These are phyloP conservation scores for Xanthia togata DNA, from an alignment of 2,888 invertebrate genomes.

Conservation along the genomic window DNA sequence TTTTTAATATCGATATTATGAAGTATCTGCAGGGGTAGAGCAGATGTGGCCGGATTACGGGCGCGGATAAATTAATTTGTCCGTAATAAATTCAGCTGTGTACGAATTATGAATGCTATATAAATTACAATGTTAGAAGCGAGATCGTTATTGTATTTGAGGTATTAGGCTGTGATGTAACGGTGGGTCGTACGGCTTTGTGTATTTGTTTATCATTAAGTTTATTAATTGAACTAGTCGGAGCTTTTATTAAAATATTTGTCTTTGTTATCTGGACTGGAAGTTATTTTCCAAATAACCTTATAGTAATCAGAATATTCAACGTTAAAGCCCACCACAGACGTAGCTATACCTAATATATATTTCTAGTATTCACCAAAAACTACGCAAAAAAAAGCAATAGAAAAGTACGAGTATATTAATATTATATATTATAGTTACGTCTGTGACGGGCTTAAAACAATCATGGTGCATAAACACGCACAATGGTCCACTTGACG, in stretches of 20 bases:
- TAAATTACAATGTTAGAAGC: constrained; percentile 75
- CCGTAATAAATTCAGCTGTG: constrained; percentile 80
- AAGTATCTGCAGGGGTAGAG: constrained; percentile 57
- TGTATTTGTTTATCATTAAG: constrained; percentile 42
- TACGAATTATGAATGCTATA: constrained; percentile 82
- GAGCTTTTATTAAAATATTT: constrained; percentile 41
- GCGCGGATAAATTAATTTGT: constrained; percentile 80
- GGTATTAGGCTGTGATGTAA: constrained; percentile 56
- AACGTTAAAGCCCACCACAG: no score
- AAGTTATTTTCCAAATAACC: constrained; percentile 3
- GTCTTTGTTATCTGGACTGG: constrained; percentile 13
- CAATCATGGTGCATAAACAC: no score
- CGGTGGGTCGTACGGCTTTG: constrained; percentile 23
- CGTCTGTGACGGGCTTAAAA: no score
- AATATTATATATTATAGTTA: no score
- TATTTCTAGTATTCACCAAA: no score
- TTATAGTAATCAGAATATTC: not conserved
- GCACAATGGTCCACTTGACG: no score
- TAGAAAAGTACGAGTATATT: no score
- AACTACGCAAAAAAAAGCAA: no score
- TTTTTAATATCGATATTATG: constrained; percentile 77
- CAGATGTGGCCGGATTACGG: constrained; percentile 80
- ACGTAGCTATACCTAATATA: no score
- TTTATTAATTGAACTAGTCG: constrained; percentile 28
- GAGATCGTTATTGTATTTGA: constrained; percentile 69